These are phyloP conservation scores for Cettia cetti DNA, from an alignment of 2,113 vertebrate genomes.

Conservation along the genomic window DNA sequence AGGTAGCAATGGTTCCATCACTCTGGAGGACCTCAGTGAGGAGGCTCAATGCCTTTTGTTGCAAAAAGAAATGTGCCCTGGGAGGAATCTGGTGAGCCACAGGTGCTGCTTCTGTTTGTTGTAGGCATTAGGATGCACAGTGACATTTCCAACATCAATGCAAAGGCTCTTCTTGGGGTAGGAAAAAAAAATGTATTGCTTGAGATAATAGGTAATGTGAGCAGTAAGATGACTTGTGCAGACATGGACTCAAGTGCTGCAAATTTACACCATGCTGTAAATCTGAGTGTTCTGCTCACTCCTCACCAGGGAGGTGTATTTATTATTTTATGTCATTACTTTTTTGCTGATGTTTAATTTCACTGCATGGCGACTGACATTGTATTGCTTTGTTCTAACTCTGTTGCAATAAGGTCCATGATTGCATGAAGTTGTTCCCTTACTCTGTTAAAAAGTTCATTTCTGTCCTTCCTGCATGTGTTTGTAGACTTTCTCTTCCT, in stretches of 20 bases:
- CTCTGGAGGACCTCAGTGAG: background rate
- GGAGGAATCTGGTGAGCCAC: background rate
- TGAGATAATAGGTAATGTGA: background rate
- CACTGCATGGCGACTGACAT: background rate
- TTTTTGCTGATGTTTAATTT: conserved; percentile 6
- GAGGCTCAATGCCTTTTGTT: background rate
- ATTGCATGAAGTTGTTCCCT: conserved; percentile 5
- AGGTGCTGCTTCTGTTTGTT: background rate
- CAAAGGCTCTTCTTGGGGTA: background rate
- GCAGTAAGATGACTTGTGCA: background rate
- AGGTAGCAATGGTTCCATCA: background rate
- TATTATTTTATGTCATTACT: background rate
- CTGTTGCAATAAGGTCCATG: background rate
- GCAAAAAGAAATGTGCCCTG: background rate
- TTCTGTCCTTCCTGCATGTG: background rate
- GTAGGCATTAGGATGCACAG: background rate
- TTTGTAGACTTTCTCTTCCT: background rate
- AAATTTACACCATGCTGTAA: background rate
- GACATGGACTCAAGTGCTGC: background rate
- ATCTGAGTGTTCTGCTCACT: background rate
- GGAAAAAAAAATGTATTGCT: background rate
- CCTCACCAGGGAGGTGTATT: background rate
- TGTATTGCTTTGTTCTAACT: background rate
- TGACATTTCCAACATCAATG: background rate
- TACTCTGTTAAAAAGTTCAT: background rate